phyloP scores from a whole-genome alignment of 2,888 invertebrate genomes.

The Dione vanillae region DNA sequence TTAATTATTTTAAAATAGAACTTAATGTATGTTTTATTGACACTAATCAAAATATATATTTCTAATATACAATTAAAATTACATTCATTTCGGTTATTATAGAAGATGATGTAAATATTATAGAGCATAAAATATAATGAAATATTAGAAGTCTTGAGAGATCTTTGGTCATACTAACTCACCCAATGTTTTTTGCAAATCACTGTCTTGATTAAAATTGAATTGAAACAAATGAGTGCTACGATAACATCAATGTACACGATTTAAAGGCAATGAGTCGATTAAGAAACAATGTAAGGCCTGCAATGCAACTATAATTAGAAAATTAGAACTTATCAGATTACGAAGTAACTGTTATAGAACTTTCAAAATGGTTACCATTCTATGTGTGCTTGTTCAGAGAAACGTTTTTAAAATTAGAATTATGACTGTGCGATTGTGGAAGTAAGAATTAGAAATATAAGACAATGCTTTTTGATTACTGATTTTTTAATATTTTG shows the following conservation, averaged over 20 bases:
- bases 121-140: too few species aligned
- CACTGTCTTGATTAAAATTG: slow-evolving; percentile 59
- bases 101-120: too few species aligned
- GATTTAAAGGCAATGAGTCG: slow-evolving; percentile 51
- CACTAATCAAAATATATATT: too few species aligned
- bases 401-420: not conserved
- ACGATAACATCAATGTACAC: slow-evolving; percentile 54
- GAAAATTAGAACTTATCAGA: slow-evolving; percentile 38
- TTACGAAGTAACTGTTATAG: slow-evolving; percentile 18
- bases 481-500: not conserved
- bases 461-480: not conserved
- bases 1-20: too few species aligned
- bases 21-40: too few species aligned
- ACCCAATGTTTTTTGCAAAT: slow-evolving; percentile 52
- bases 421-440: too few species aligned
- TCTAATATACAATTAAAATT: too few species aligned
- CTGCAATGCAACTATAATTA: slow-evolving; percentile 38
- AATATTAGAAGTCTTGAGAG: not conserved
- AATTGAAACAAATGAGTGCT: slow-evolving; percentile 52
- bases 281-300: slow-evolving; percentile 41
- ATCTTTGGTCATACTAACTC: not conserved
- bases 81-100: too few species aligned
- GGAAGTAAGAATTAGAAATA: not conserved
- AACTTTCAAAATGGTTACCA: slow-evolving; percentile 9
- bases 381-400: not conserved